Evolutionary conservation across 2,888 invertebrate species (phyloP), one percentile per base, ranked within the genome.

Genomic region (Drosophila mulleri): DNA sequence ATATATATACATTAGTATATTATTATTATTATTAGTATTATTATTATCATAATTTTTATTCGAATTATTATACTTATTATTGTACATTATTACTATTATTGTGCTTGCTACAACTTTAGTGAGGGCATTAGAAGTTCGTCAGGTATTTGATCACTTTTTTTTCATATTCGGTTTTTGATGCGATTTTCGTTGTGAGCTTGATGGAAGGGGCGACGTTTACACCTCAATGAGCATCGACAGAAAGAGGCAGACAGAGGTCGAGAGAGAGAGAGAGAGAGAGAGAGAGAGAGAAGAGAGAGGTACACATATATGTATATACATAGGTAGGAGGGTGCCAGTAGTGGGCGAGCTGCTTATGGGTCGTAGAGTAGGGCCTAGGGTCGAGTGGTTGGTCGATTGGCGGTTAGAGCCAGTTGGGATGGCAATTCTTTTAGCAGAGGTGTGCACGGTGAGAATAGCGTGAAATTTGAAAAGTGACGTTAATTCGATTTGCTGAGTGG

Each of bases 381-480:
- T 63, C 26, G 64, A 53, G 41, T 32, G 42, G 39, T 52, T 32
- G 26, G 29, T 16, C 39, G 42, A 29, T 47, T 26, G 26, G 50
- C 18, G 52, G 26, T 61, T 29, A 14, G 45, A 53, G 35, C 14
- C 8, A 23, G 53, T 26, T 52, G 39, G 23, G 32, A 12, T 58
- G 54, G 29, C 32, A 53, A 50, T 53, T 41, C 32, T 41, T 61
- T 61, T 48, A n/a, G 41, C 54, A 48, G 44, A 67, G 67, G 62
- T 62, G 56, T 61, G 65, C 18, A 8, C 56, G 62, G 68, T 69
- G 70, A 65, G 72, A 79, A 77, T 63, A 83, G 75, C 73, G 82
- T 82, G 75, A 88, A 82, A 86, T 83, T 88, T 83, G 74, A 83
- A 88, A 88, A 77, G 77, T 82, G 86, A 76, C 82, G 75, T 68